phyloP scores from a whole-genome alignment of 2,888 invertebrate species.

The Cosmorhoe ocellata region DNA sequence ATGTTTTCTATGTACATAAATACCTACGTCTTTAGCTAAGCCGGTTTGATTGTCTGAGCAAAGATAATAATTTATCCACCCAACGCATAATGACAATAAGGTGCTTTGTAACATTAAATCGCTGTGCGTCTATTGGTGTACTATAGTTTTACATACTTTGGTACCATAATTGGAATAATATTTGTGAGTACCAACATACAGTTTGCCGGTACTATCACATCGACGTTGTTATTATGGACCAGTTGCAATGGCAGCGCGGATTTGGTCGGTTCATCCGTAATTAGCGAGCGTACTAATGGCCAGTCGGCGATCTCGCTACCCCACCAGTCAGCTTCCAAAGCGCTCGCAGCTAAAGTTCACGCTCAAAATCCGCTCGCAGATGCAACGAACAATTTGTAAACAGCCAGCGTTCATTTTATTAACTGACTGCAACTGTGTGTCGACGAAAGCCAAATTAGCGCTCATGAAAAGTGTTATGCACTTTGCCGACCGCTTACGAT shows the following conservation, averaged over 20 bases:
- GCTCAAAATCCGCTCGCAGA: constrained; percentile 40
- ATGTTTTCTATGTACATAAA: background rate
- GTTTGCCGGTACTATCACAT: constrained; percentile 19
- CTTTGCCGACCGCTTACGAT: constrained; percentile 12
- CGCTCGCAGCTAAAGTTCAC: constrained; percentile 42
- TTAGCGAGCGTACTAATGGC: constrained; percentile 63
- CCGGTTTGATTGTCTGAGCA: constrained; percentile 14
- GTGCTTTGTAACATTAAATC: constrained; percentile 33
- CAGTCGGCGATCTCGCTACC: constrained; percentile 38
- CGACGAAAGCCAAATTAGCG: constrained; percentile 21
- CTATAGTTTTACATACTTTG: too few relatives aligned
- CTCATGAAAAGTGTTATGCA: constrained; percentile 19
- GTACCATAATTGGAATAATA: too few relatives aligned
- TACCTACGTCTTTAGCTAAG: background rate
- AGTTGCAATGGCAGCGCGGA: constrained; percentile 33
- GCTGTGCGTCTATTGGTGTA: background rate
- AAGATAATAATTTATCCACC: constrained; percentile 45
- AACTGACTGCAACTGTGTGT: constrained; percentile 24
- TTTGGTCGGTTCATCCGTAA: constrained; percentile 57
- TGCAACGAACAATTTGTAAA: constrained; percentile 43
- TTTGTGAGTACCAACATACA: too few relatives aligned
- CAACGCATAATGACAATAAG: constrained; percentile 33
- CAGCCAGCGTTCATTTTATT: constrained; percentile 38
- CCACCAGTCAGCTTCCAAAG: constrained; percentile 37
- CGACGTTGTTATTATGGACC: constrained; percentile 30